A percentile compares a stretch with the other conserved stretches of the same genome.
These are phyloP conservation scores for Catharus minimus DNA, from an alignment of 2,113 vertebrate species.

Conservation along the genomic window DNA sequence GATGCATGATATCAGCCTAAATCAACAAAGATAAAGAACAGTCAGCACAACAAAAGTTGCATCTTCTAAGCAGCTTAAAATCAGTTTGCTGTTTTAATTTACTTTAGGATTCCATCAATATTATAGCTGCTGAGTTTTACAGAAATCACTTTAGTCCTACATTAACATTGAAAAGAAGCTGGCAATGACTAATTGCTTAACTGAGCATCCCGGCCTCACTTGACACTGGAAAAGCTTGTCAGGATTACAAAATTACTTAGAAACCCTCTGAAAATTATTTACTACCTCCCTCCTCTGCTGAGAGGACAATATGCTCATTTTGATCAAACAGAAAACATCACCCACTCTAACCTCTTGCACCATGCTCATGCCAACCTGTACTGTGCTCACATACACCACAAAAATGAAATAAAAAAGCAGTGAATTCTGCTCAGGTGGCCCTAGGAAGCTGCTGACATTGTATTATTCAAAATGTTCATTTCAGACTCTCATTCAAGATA, in stretches of 20 bases:
- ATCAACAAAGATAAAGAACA: not conserved
- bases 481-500: not conserved
- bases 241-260: not conserved
- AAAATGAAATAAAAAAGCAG: not conserved
- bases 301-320: not conserved
- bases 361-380: not conserved
- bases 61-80: not conserved
- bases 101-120: not conserved
- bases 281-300: not conserved
- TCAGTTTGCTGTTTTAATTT: not conserved
- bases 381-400: not conserved
- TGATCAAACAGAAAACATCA: not conserved
- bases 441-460: not conserved
- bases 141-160: not conserved
- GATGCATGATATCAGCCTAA: constrained; percentile 89
- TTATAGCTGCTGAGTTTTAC: not conserved
- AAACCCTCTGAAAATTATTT: not conserved
- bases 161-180: not conserved
- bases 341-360: not conserved
- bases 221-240: not conserved
- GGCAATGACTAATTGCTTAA: not conserved
- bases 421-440: not conserved
- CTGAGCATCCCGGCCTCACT: not conserved
- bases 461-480: not conserved
- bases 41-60: not conserved